Conservation (phyloP, 2,113 vertebrate species). For the Uropsilus gracilis region DNA sequence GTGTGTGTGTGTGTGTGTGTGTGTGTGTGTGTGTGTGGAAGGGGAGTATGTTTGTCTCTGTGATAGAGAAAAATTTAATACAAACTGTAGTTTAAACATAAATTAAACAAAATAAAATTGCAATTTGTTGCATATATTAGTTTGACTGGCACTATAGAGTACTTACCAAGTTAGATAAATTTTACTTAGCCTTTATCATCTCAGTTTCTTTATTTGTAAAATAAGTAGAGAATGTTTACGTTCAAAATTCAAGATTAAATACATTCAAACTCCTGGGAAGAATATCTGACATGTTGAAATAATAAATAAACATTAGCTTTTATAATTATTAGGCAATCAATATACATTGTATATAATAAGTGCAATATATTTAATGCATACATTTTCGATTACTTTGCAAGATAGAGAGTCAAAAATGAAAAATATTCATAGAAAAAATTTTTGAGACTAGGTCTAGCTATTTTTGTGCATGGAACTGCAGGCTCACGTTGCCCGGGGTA, state of each 20-base stretch:
- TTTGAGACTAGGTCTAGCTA: too few relatives aligned
- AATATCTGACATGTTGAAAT: not conserved
- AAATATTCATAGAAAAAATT: too few relatives aligned
- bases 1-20: not conserved
- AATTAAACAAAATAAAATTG: too few relatives aligned
- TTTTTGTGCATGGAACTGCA: too few relatives aligned
- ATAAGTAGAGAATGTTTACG: not conserved
- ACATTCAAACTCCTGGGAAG: not conserved
- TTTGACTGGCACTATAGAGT: not conserved
- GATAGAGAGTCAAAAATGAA: not conserved
- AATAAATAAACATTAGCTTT: not conserved
- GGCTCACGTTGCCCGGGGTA: too few relatives aligned
- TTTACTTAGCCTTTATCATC: not conserved
- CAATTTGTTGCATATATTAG: too few relatives aligned
- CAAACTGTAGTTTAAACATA: too few relatives aligned
- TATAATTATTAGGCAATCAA: not conserved
- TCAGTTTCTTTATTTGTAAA: not conserved
- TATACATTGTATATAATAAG: not conserved
- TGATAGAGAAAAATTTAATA: too few relatives aligned
- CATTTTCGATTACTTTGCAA: not conserved
- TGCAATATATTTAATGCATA: not conserved
- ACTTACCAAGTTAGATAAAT: not conserved
- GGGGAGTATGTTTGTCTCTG: too few relatives aligned
- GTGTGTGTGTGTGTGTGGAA: too few relatives aligned
- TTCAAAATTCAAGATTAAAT: not conserved